phyloP scores from a whole-genome alignment of 2,113 vertebrate genomes.

The Ammodytes marinus region DNA sequence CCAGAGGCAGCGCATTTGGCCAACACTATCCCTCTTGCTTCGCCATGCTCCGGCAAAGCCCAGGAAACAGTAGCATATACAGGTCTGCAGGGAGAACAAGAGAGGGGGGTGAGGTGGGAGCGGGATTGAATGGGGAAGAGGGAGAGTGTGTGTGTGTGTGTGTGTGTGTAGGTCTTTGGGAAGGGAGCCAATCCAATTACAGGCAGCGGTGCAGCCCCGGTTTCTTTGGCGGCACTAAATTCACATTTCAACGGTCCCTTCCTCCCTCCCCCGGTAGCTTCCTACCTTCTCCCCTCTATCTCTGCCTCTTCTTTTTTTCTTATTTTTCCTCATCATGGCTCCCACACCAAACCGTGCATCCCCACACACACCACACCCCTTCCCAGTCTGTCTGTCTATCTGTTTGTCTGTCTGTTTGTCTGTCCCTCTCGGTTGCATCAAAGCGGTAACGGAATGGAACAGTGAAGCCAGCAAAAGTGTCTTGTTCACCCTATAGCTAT shows the following conservation, averaged over 20 bases:
- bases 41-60: conserved; percentile 75
- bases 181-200: conserved; percentile 89
- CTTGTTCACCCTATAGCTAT: conserved; percentile 56
- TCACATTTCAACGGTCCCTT: conserved; percentile 82
- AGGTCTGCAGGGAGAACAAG: conserved; percentile 73
- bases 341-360: conserved; percentile 1
- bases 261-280: conserved; percentile 53
- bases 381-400: conserved; percentile 18
- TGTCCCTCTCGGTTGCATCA: conserved; percentile 33
- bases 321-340: conserved; percentile 50
- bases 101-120: conserved; percentile 46
- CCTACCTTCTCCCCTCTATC: conserved; percentile 38
- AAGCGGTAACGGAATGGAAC: conserved; percentile 39
- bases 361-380: background rate
- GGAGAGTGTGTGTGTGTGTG: conserved; percentile 63
- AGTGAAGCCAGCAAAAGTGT: conserved; percentile 49
- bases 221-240: conserved; percentile 82
- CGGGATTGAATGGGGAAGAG: conserved; percentile 64
- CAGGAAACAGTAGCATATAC: conserved; percentile 80
- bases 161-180: conserved; percentile 80
- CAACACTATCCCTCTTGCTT: conserved; percentile 62
- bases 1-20: conserved; percentile 46
- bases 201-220: conserved; percentile 82
- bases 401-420: conserved; percentile 14
- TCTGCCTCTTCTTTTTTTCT: conserved; percentile 38